Base-by-base conservation (phyloP, 1,140 invertebrate species). In the Microvelia longipes region DNA sequence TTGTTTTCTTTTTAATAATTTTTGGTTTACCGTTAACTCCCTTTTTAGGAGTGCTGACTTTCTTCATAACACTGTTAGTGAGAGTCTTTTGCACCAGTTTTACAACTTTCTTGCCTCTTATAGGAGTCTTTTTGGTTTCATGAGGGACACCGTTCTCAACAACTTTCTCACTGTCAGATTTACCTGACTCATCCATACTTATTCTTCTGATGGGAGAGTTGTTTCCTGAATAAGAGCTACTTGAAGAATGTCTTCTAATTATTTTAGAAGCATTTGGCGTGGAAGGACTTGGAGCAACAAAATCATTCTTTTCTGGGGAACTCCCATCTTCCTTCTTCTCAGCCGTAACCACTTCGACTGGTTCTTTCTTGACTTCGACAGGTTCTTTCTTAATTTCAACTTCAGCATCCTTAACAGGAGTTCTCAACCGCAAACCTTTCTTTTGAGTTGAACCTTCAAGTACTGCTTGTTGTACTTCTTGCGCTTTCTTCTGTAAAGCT, bases 241-340 rank as follows among this genome's bases (percentile, higher is more conserved):
- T 90, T 0, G 90, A 78, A 0, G 77, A 91, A 75, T 91, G 89
- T 66, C 90, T 82, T 61, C 90, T 82, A 73, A 91, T 87, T 30
- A 92, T 91, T 74, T 90, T 84, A 0, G 90, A 91, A 62, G 88
- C 89, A 73, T 90, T 88, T 29, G 86, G 87, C 1, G 83, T 79
- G n/a, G n/a, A n/a, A 67, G 80, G 82, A 76, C 81, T 81, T 15
- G 66, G 66, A 28, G 66, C 67, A 28, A 65, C 35, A 29, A 27
- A 81, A 78, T 67, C 83, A n/a, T n/a, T n/a, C n/a, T n/a, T n/a
- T n/a, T n/a, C n/a, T n/a, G n/a, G n/a, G n/a, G n/a, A n/a, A n/a
- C n/a, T n/a, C n/a, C n/a, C 50, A 30, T 24, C 13, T 30, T 19
- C 35, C 19, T 50, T 50, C 5, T 5, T 11, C 19, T 50, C 35